Evolutionary conservation across 2,797 vertebrate genomes (phyloP).

Genomic region (Sebastes taczanowskii): DNA sequence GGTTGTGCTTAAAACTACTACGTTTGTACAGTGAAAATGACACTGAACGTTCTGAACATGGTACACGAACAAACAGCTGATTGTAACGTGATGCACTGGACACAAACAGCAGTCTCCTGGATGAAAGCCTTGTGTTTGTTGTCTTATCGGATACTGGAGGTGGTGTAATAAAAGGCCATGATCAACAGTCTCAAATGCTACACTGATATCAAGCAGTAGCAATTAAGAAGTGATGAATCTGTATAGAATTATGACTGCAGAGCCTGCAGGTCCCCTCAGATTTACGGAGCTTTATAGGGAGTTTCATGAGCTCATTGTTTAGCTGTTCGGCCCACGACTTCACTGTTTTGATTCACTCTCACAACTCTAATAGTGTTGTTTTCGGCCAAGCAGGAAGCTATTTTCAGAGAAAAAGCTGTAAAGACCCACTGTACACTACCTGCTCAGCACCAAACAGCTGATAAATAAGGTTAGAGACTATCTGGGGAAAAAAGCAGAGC

Average conservation of each 20-base stretch:
- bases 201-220: neutral
- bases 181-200: neutral
- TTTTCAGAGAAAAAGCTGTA: neutral
- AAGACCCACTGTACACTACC: neutral
- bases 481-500: neutral
- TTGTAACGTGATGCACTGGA: too few relatives aligned
- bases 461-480: neutral
- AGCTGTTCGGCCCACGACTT: neutral
- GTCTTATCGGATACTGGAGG: neutral
- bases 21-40: too few relatives aligned
- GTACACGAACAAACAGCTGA: too few relatives aligned
- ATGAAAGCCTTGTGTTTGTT: too few relatives aligned
- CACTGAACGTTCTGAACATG: too few relatives aligned
- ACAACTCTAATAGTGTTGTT: neutral
- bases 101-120: too few relatives aligned
- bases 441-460: neutral
- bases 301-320: neutral
- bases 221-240: neutral
- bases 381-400: rapidly evolving
- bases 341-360: neutral
- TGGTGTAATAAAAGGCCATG: neutral
- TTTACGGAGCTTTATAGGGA: neutral
- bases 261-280: neutral
- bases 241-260: neutral
- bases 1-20: too few relatives aligned